These are phyloP conservation scores for Sinocyclocheilus rhinocerous DNA, from an alignment of 2,113 vertebrate genomes.

Conservation along the genomic window DNA sequence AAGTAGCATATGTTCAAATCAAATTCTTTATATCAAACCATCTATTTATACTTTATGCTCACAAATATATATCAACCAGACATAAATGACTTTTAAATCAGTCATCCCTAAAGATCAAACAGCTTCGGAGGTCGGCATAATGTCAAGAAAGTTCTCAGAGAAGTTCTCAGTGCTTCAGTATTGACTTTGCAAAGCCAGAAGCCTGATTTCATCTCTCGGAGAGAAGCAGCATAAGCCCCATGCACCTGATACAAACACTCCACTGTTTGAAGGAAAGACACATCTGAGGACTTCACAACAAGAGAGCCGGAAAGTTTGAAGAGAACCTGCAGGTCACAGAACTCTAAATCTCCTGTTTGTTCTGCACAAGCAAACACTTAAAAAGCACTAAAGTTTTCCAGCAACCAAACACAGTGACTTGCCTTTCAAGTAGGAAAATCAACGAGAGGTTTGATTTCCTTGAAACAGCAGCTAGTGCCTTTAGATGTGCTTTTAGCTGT, in stretches of 20 bases:
- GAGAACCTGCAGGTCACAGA: background rate
- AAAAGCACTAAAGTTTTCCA: background rate
- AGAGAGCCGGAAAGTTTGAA: conserved; percentile 11
- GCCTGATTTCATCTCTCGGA: conserved; percentile 35
- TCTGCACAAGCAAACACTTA: conserved; percentile 11
- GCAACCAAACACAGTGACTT: background rate
- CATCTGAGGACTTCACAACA: conserved; percentile 34
- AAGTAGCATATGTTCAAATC: background rate
- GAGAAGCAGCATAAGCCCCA: background rate
- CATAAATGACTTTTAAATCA: background rate
- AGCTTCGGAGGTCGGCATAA: background rate
- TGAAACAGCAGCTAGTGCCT: background rate
- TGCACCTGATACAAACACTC: conserved; percentile 38
- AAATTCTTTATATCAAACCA: too few relatives aligned
- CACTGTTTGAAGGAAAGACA: conserved; percentile 32
- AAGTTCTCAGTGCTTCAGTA: conserved; percentile 12
- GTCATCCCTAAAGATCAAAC: conserved; percentile 14
- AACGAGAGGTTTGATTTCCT: conserved; percentile 5
- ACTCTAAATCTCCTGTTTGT: conserved; percentile 30
- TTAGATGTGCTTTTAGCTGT: conserved; percentile 24
- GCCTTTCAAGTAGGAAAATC: conserved; percentile 32
- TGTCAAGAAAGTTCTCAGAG: conserved; percentile 20
- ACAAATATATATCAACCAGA: background rate
- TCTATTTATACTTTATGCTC: too few relatives aligned
- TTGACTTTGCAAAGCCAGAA: conserved; percentile 22